Base-by-base conservation (phyloP, 2,113 vertebrate genomes). In the Channa maculata region DNA sequence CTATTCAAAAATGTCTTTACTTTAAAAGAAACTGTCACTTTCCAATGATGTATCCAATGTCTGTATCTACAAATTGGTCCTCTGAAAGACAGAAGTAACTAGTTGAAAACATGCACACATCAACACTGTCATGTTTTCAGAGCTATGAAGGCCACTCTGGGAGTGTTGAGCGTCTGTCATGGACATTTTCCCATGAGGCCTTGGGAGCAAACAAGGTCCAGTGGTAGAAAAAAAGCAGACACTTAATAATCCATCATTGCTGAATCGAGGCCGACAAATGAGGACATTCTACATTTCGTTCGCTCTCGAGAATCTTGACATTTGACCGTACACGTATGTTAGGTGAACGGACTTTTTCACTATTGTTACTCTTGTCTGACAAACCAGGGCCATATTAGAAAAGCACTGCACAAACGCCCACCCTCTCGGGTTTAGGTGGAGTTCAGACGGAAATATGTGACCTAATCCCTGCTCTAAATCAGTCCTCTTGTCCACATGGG, bases 171-270 rank as follows among this genome's bases (percentile, higher is more conserved):
- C 8, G 3, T 55, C 8, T 15, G 9, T 51, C 10, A 5, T 14
- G 14, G 38, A 52, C 15, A 12, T 14, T 63, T 68, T 37, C 73
- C 43, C 64, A 61, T 41, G 39, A 74, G 71, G 65, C 80, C 79
- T 85, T 83, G 74, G 39, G 45, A 55, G 49, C 5, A 79, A 83
- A 2, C 61, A 65, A 80, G 77, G 65, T 67, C 46, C 36, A 5
- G 11, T 8, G n/a, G 6, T 9, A 13, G 15, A 12, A 8, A 5
- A 55, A 50, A 67, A 8, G 36, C 38, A 6, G 5, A 51, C 67
- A 34, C 58, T 65, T 65, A 55, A 41, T 65, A 71, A 59, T 53
- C 71, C 71, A 75, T 71, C 6, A 5, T 0, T 13, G 13, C 11
- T 39, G 5, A 34, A 5, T 2, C 0, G 2, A 74, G 71, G 52